Conservation (phyloP, 2,113 vertebrate genomes). For the Phoenicopterus ruber region DNA sequence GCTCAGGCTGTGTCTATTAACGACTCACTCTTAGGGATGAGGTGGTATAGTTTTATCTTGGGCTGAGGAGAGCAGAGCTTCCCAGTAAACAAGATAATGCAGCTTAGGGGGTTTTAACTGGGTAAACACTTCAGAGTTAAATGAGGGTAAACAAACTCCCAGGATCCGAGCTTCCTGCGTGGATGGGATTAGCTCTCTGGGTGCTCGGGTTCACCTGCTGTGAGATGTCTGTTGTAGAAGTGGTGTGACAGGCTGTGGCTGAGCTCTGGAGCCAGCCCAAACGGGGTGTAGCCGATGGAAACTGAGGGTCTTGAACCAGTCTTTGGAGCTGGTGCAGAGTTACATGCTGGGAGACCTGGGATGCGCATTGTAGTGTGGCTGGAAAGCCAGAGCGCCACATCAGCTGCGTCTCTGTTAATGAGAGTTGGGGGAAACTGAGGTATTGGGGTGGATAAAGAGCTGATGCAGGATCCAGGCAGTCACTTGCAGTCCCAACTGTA, state of each 20-base stretch:
- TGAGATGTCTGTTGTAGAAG: not conserved
- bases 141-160: conserved; percentile 34
- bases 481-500: not conserved
- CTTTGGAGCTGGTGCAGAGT: not conserved
- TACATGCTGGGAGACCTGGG: not conserved
- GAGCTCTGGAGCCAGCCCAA: not conserved
- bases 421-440: not conserved
- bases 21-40: conserved; percentile 5
- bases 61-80: conserved; percentile 9
- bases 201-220: not conserved
- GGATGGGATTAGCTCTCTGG: conserved; percentile 15
- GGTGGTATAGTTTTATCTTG: conserved; percentile 25
- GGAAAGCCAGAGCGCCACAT: not conserved
- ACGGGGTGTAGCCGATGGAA: not conserved
- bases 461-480: not conserved
- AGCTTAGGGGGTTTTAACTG: conserved; percentile 53
- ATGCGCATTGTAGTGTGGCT: not conserved
- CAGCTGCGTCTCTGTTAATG: not conserved
- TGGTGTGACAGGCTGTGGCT: not conserved
- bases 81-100: conserved; percentile 58
- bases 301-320: not conserved
- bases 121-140: conserved; percentile 57
- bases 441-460: not conserved
- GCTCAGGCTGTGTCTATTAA: not conserved
- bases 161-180: not conserved